These are phyloP conservation scores for Bombycilla garrulus DNA, from an alignment of 2,113 vertebrate genomes.

Conservation along the genomic window DNA sequence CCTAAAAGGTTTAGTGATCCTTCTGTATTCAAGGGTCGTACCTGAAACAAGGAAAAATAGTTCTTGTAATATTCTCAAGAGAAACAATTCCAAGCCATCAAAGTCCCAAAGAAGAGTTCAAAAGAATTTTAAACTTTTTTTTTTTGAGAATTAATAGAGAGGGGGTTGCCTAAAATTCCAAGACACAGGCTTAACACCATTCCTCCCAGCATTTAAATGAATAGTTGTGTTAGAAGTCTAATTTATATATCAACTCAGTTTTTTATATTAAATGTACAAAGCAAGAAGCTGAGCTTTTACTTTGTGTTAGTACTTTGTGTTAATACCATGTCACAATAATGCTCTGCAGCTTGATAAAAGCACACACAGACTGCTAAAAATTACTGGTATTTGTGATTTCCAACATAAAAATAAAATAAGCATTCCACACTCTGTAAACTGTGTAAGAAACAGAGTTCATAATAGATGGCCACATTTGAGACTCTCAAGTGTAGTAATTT, in stretches of 20 bases:
- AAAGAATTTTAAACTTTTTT: background rate
- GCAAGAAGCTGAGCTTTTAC: background rate
- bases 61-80: background rate
- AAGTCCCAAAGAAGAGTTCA: background rate
- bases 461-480: background rate
- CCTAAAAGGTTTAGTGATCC: slow-evolving; percentile 96
- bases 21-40: slow-evolving; percentile 92
- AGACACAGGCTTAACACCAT: background rate
- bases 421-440: background rate
- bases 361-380: background rate
- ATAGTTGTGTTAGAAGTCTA: background rate
- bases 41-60: slow-evolving; percentile 74
- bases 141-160: background rate
- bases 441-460: background rate
- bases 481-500: background rate
- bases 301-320: background rate
- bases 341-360: background rate
- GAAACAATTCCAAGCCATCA: background rate
- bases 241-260: background rate
- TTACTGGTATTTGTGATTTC: background rate
- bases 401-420: background rate
- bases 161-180: background rate
- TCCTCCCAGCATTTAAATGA: background rate
- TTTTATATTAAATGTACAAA: background rate
- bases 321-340: background rate